phyloP scores from a whole-genome alignment of 2,888 invertebrate species.

The Digitonthophagus gazella region DNA sequence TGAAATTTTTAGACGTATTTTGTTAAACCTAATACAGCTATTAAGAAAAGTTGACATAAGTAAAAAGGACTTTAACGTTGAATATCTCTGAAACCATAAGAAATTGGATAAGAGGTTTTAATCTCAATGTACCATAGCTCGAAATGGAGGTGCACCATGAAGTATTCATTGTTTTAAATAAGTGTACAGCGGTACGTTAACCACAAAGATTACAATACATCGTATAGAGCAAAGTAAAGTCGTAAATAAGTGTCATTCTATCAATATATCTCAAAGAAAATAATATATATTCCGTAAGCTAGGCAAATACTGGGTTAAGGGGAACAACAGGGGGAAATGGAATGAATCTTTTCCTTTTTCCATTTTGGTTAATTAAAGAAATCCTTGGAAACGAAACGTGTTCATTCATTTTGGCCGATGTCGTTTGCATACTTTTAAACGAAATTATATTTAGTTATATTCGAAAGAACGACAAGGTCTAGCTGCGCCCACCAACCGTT shows the following conservation, averaged over 20 bases:
- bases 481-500: conserved; percentile 38
- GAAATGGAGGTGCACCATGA: too few species aligned
- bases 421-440: neutral
- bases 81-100: too few species aligned
- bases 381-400: neutral
- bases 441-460: conserved; percentile 1
- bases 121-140: too few species aligned
- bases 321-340: neutral
- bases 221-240: conserved; percentile 24
- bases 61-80: too few species aligned
- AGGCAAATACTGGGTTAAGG: neutral
- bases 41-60: too few species aligned
- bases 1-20: too few species aligned
- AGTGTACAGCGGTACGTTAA: conserved; percentile 30
- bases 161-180: conserved; percentile 28
- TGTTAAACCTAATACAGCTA: too few species aligned
- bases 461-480: conserved; percentile 22
- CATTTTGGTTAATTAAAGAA: neutral
- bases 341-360: neutral
- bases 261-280: conserved; percentile 16
- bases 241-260: conserved; percentile 22
- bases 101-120: too few species aligned
- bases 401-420: neutral
- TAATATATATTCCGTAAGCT: conserved; percentile 9
- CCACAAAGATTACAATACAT: conserved; percentile 31